A percentile compares a stretch with the other conserved stretches of the same genome.
These are phyloP conservation scores for Eremobia ochroleuca DNA, from an alignment of 2,888 invertebrate species.

Conservation along the genomic window DNA sequence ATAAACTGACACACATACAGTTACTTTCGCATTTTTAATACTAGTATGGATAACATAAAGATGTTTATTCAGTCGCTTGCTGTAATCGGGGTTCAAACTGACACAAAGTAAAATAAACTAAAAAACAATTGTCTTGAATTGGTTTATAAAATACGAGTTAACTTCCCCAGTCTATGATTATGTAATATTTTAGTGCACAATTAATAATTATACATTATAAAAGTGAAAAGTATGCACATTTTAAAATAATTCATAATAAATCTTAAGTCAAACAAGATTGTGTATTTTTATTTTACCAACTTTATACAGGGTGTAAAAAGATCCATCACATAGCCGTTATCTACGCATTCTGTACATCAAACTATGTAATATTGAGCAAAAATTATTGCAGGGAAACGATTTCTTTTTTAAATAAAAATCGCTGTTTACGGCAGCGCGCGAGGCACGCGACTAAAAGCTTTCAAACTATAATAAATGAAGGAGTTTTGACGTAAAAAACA, in stretches of 20 bases:
- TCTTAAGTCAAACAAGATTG: slow-evolving; percentile 31
- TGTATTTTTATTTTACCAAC: slow-evolving; percentile 48
- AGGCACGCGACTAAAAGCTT: not conserved
- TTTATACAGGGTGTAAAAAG: not conserved
- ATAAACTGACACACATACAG: not conserved
- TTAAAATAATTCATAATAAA: slow-evolving; percentile 63
- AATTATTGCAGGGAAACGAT: not conserved
- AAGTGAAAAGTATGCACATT: slow-evolving; percentile 52
- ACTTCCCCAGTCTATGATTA: slow-evolving; percentile 10
- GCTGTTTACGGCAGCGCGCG: not conserved
- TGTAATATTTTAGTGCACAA: slow-evolving; percentile 32
- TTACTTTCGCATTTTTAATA: not conserved
- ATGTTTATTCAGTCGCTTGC: not conserved
- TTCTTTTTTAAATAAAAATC: not conserved
- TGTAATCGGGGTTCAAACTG: not conserved
- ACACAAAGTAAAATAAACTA: not conserved
- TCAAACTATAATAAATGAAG: no score
- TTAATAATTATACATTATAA: slow-evolving; percentile 29
- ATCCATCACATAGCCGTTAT: not conserved
- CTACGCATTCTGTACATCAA: not conserved
- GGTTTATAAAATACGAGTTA: slow-evolving; percentile 7
- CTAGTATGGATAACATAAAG: not conserved
- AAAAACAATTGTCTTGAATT: not conserved
- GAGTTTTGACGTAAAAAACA: not conserved
- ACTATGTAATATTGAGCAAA: not conserved